Conservation (phyloP, 2,888 invertebrate genomes). For the Matsumyia berberina region DNA sequence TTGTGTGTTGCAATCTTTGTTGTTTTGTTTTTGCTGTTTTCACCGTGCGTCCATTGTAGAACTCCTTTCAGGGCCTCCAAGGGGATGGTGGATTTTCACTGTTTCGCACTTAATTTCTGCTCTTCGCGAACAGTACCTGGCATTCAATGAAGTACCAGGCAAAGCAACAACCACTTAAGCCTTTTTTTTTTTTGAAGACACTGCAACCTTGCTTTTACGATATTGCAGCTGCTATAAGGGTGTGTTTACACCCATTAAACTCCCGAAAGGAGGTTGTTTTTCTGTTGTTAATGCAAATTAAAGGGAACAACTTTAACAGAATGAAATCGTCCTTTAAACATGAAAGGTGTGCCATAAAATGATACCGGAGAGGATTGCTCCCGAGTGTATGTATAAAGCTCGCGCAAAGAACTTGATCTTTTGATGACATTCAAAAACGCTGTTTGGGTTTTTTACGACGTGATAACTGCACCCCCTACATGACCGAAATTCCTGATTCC, state of each 20-base stretch:
- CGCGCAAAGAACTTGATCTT: slow-evolving; percentile 51
- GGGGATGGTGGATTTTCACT: slow-evolving; percentile 21
- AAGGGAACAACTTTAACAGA: slow-evolving; percentile 56
- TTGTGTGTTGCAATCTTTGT: slow-evolving; percentile 63
- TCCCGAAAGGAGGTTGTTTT: slow-evolving; percentile 29
- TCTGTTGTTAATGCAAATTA: slow-evolving; percentile 44
- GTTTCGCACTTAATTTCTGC: slow-evolving; percentile 62
- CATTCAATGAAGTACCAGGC: slow-evolving; percentile 57
- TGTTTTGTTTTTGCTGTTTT: slow-evolving; percentile 28
- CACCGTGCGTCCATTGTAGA: neutral
- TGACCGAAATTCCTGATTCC: slow-evolving; percentile 57
- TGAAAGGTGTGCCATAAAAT: slow-evolving; percentile 43
- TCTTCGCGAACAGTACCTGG: slow-evolving; percentile 35
- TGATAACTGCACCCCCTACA: slow-evolving; percentile 70
- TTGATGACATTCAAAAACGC: slow-evolving; percentile 67
- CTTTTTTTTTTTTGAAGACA: slow-evolving; percentile 7
- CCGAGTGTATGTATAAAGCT: slow-evolving; percentile 64
- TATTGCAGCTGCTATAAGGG: slow-evolving; percentile 7
- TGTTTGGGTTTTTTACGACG: slow-evolving; percentile 65
- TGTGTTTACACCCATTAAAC: slow-evolving; percentile 33
- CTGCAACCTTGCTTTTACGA: slow-evolving; percentile 23
- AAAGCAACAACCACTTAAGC: slow-evolving; percentile 66
- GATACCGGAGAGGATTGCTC: slow-evolving; percentile 36
- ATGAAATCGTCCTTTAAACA: slow-evolving; percentile 48
- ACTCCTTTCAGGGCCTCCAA: slow-evolving; percentile 5